Conservation (phyloP, 2,888 invertebrate species). For the Asteroscopus sphinx region DNA sequence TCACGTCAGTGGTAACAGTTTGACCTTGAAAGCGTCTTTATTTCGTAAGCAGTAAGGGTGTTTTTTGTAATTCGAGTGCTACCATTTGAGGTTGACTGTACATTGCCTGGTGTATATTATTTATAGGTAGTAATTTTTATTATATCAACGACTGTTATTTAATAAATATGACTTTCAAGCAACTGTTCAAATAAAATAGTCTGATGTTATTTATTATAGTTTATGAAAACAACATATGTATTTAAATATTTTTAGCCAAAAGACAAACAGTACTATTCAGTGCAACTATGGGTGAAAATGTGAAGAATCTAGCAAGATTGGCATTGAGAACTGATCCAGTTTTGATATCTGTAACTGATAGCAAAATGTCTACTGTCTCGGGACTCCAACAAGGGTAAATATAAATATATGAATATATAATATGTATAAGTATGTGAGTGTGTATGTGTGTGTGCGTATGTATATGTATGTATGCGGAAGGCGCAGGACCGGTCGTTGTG, state of each 20-base stretch:
- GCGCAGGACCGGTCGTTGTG: too few relatives aligned
- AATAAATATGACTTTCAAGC: neutral
- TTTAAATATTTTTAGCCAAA: constrained; percentile 90
- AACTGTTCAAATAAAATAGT: constrained; percentile 21
- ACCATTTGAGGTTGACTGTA: too few relatives aligned
- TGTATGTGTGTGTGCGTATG: too few relatives aligned
- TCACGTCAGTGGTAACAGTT: too few relatives aligned
- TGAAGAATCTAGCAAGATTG: constrained; percentile 95
- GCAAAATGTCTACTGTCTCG: constrained; percentile 93
- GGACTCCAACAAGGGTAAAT: constrained; percentile 93
- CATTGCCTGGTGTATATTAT: neutral
- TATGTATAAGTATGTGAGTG: neutral
- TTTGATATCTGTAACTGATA: constrained; percentile 95
- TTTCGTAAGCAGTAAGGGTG: too few relatives aligned
- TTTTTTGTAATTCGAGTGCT: too few relatives aligned
- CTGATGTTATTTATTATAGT: neutral
- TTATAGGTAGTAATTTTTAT: neutral
- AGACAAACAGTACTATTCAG: constrained; percentile 99
- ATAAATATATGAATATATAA: neutral
- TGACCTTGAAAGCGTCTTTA: too few relatives aligned
- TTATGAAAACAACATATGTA: neutral
- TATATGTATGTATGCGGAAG: too few relatives aligned
- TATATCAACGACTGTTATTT: neutral
- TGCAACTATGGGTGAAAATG: constrained; percentile 98
- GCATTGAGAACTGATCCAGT: constrained; percentile 97